Conservation (phyloP, 1,140 invertebrate genomes). For the Sitobion miscanthi region DNA sequence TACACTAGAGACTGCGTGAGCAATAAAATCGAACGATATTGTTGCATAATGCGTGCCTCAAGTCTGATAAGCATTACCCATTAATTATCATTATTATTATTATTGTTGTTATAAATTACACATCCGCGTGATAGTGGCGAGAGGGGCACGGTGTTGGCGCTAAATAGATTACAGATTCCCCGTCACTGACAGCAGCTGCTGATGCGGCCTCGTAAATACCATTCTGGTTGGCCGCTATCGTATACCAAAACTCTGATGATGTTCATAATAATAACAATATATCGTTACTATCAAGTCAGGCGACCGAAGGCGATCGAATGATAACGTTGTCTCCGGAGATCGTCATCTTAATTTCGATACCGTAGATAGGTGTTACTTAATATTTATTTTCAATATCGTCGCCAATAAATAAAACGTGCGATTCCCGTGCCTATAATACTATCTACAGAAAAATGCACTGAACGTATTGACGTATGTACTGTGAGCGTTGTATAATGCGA, state of each 20-base stretch:
- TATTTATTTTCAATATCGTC: background rate
- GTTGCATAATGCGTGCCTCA: background rate
- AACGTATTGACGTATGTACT: background rate
- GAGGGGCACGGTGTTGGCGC: too few species aligned
- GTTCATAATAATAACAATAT: background rate
- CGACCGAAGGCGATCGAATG: background rate
- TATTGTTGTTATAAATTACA: background rate
- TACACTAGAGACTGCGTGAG: background rate
- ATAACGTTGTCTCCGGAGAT: background rate
- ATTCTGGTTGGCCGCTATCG: background rate
- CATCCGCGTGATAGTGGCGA: background rate
- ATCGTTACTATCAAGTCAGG: background rate
- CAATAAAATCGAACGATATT: background rate
- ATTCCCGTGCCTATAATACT: background rate
- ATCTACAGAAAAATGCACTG: background rate
- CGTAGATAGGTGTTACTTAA: background rate
- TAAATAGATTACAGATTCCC: background rate
- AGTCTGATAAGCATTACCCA: background rate
- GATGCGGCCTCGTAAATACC: background rate
- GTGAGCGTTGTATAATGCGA: background rate
- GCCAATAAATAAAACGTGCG: background rate
- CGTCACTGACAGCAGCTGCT: background rate
- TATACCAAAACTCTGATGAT: background rate
- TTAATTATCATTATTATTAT: slow-evolving; percentile 13
- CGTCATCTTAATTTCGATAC: background rate